A percentile compares a stretch with the other conserved stretches of the same genome.
Evolutionary conservation across 2,797 vertebrate genomes (phyloP).

Genomic region (Coccyzus lansbergi): DNA sequence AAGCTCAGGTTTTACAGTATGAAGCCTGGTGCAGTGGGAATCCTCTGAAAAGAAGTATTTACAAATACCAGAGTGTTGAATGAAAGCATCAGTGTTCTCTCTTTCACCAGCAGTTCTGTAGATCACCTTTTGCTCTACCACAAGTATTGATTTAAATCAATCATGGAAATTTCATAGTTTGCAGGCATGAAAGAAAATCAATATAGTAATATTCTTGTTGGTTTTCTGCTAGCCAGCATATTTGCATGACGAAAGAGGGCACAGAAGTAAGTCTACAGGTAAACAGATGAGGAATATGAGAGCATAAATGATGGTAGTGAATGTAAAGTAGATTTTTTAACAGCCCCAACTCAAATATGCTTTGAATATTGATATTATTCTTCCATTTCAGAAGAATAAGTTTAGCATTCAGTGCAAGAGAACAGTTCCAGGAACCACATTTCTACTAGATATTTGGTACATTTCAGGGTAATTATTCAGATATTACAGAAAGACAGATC

Average conservation of each 20-base stretch:
- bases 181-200: slow-evolving; percentile 42
- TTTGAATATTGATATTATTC: slow-evolving; percentile 22
- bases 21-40: not conserved
- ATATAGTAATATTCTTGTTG: not conserved
- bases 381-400: not conserved
- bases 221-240: slow-evolving; percentile 35
- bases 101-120: slow-evolving; percentile 57
- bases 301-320: not conserved
- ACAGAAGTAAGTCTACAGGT: not conserved
- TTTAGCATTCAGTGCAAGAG: slow-evolving; percentile 1
- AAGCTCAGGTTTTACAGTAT: not conserved
- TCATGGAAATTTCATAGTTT: slow-evolving; percentile 48
- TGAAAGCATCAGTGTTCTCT: not conserved
- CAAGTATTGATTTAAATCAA: slow-evolving; percentile 54
- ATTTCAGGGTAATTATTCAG: slow-evolving; percentile 30
- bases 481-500: slow-evolving; percentile 41
- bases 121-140: slow-evolving; percentile 24
- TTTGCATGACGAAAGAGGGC: not conserved
- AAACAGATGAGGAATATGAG: slow-evolving; percentile 16
- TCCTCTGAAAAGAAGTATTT: not conserved
- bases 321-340: slow-evolving; percentile 19
- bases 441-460: not conserved
- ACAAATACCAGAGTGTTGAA: not conserved
- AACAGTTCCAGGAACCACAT: not conserved
- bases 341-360: not conserved